These are phyloP conservation scores for Seriola rivoliana DNA, from an alignment of 2,113 vertebrate species.

Conservation along the genomic window DNA sequence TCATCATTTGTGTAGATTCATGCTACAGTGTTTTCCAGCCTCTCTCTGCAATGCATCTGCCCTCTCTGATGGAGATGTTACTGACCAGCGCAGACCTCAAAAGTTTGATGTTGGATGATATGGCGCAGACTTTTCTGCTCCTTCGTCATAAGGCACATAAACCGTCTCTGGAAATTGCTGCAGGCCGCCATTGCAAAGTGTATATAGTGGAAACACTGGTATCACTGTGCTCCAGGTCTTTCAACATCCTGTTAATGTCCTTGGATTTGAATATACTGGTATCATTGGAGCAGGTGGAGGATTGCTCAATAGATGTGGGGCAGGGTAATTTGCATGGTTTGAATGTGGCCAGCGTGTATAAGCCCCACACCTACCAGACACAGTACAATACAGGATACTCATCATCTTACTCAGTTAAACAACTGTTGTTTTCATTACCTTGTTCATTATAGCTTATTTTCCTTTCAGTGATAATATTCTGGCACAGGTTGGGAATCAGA, in stretches of 20 bases:
- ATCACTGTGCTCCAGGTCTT: background rate
- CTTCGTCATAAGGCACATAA: background rate
- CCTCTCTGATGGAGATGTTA: background rate
- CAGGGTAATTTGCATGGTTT: background rate
- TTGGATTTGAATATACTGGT: constrained; percentile 6
- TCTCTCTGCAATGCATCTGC: background rate
- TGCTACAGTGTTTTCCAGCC: background rate
- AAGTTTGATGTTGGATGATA: background rate
- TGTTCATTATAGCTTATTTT: background rate
- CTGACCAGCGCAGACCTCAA: background rate
- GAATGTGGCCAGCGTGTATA: background rate
- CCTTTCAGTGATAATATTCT: constrained; percentile 9
- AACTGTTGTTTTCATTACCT: background rate
- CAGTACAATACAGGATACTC: background rate
- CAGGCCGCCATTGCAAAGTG: too few species aligned
- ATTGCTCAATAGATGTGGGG: background rate
- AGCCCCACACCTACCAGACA: background rate
- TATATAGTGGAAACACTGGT: background rate
- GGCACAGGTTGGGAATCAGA: background rate
- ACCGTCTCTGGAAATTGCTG: too few species aligned
- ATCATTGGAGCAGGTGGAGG: background rate
- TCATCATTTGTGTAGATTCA: constrained; percentile 1
- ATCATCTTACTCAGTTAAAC: background rate
- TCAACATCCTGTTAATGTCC: background rate
- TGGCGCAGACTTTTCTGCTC: background rate